Evolutionary conservation across 2,888 invertebrate genomes (phyloP).

Genomic region (Ariolimax columbianus): DNA sequence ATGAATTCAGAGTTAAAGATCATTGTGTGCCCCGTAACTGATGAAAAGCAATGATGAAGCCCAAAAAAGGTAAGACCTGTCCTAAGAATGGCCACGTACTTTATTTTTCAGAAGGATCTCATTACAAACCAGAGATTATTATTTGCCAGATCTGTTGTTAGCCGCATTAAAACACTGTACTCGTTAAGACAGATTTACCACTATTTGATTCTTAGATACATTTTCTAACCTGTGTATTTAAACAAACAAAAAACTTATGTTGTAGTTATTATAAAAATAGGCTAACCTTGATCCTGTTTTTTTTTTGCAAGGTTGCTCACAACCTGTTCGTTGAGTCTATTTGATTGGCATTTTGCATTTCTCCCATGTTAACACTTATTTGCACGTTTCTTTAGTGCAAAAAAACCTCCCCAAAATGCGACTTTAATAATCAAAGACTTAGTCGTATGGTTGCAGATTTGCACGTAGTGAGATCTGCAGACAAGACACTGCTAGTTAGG

Average conservation of each 20-base stretch:
- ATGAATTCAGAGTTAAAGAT: neutral
- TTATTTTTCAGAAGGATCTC: neutral
- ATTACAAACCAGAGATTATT: neutral
- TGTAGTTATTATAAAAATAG: no score
- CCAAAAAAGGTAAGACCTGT: slow-evolving; percentile 48
- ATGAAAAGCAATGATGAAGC: slow-evolving; percentile 44
- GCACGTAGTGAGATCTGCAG: no score
- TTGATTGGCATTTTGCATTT: slow-evolving; percentile 5
- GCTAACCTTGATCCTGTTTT: neutral
- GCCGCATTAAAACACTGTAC: neutral
- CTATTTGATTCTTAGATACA: neutral
- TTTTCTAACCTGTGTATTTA: neutral
- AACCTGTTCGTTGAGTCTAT: slow-evolving; percentile 8
- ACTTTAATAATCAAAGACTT: no score
- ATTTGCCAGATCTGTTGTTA: neutral
- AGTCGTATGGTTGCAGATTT: no score
- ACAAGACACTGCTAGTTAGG: no score
- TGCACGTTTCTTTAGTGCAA: no score
- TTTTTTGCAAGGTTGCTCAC: neutral
- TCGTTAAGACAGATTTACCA: no score
- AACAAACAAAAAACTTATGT: no score
- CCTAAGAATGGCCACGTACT: slow-evolving; percentile 12
- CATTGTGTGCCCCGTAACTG: neutral
- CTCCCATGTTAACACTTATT: neutral
- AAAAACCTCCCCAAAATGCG: no score